Base-by-base conservation (phyloP, 2,113 vertebrate genomes). In the Vimba vimba region DNA sequence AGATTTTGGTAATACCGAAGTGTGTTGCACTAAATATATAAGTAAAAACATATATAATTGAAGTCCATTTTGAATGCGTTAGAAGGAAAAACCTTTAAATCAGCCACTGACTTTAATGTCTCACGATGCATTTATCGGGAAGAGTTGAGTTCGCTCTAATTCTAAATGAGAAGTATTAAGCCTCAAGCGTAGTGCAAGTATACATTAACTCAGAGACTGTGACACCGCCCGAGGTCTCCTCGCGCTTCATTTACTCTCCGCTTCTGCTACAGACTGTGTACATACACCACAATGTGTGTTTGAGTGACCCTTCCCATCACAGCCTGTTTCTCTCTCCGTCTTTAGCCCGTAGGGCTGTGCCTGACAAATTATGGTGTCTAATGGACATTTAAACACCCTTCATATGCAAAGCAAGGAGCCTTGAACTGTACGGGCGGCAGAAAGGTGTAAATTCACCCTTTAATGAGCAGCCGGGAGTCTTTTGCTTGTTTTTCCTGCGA, bases 351-450 rank as follows among this genome's bases (percentile, higher is more conserved):
- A 68, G 45, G 57, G 57, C 80, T 57, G 30, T 15, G 55, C 80
- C 36, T 66, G 36, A 39, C 79, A 47, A 78, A 81, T 89, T 81
- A 86, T 76, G 10, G 64, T 50, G 36, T 77, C 80, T 87, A 86
- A 87, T 88, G 81, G 86, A 77, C 82, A 78, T 87, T 90, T 83
- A 88, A 86, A 85, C 85, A 79, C 76, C 36, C 75, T 81, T 84
- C 39, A 68, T 82, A 84, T 78, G 76, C 59, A 59, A 64, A 52
- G 73, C 62, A n/a, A n/a, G 21, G 62, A 47, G n/a, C 71, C 45
- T 76, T 75, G 45, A 76, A 87, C 74, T 80, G 39, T 62, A 79
- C 30, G 21, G 55, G 57, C 66, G 23, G 36, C 68, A 73, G 60
- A 82, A 59, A 86, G 66, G 75, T 86, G 79, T 83, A 82, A 77